A percentile compares a stretch with the other conserved stretches of the same genome.
Conservation (phyloP, 2,797 vertebrate species). For the Merluccius polli region DNA sequence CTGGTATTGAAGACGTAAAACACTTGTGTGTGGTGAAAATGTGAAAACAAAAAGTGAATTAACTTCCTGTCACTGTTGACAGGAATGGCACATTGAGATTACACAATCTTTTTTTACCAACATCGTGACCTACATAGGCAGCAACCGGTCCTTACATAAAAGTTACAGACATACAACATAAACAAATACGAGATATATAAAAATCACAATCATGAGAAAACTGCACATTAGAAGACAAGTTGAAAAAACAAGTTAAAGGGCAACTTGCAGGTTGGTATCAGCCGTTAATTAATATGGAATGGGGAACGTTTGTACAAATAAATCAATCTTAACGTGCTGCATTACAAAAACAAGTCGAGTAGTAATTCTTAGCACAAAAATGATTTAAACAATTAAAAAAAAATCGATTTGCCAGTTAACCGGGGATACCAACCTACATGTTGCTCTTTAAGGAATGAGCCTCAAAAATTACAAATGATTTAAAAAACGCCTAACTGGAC, state of each 20-base stretch:
- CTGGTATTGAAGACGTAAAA: constrained; percentile 14
- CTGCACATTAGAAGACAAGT: too few species aligned
- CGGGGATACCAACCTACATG: too few species aligned
- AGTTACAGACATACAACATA: neutral
- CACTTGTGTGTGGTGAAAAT: neutral
- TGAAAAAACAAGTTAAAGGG: too few species aligned
- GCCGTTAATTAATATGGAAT: neutral
- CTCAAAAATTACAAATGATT: too few species aligned
- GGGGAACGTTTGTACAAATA: neutral
- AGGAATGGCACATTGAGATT: neutral
- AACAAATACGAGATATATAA: neutral
- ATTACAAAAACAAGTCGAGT: neutral
- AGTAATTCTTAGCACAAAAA: neutral
- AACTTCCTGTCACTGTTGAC: neutral
- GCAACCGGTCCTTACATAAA: too few species aligned
- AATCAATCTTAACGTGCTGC: neutral
- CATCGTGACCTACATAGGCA: neutral
- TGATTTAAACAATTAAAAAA: too few species aligned
- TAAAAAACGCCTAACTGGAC: neutral
- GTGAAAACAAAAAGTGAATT: neutral
- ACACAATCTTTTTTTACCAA: neutral
- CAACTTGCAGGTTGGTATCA: neutral
- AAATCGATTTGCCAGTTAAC: neutral
- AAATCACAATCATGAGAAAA: neutral
- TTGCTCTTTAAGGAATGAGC: too few species aligned